A percentile compares a stretch with the other conserved stretches of the same genome.
These are phyloP conservation scores for Pachycephala philippinensis DNA, from an alignment of 2,113 vertebrate species.

Conservation along the genomic window DNA sequence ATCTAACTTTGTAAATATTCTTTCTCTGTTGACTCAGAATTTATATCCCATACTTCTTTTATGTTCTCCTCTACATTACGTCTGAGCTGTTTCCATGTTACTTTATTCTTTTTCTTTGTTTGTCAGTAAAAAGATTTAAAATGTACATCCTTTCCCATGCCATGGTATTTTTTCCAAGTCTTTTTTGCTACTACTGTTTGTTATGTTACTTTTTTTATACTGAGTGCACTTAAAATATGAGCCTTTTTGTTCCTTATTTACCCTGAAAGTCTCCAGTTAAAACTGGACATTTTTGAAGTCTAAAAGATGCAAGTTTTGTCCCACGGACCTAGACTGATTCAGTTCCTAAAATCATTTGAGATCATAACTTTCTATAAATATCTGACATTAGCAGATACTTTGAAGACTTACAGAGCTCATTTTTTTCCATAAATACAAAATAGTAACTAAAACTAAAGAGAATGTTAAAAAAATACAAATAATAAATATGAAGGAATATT, in stretches of 20 bases:
- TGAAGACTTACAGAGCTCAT: neutral
- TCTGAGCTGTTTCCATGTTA: neutral
- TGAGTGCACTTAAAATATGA: neutral
- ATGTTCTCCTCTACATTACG: neutral
- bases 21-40: neutral
- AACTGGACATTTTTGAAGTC: neutral
- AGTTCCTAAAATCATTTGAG: neutral
- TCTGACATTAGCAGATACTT: neutral
- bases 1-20: neutral
- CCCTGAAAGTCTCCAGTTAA: neutral
- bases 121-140: neutral
- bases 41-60: neutral
- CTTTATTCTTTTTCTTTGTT: neutral
- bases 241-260: neutral
- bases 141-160: neutral
- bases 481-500: neutral
- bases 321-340: neutral
- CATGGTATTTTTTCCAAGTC: neutral
- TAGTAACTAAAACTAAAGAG: conserved; percentile 43
- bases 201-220: neutral
- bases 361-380: conserved; percentile 26
- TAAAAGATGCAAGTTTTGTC: neutral
- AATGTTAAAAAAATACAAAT: neutral
- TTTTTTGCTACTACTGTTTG: neutral
- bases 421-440: conserved; percentile 8